Conservation (phyloP, 2,888 invertebrate species). For the Pandemis cinnamomeana region DNA sequence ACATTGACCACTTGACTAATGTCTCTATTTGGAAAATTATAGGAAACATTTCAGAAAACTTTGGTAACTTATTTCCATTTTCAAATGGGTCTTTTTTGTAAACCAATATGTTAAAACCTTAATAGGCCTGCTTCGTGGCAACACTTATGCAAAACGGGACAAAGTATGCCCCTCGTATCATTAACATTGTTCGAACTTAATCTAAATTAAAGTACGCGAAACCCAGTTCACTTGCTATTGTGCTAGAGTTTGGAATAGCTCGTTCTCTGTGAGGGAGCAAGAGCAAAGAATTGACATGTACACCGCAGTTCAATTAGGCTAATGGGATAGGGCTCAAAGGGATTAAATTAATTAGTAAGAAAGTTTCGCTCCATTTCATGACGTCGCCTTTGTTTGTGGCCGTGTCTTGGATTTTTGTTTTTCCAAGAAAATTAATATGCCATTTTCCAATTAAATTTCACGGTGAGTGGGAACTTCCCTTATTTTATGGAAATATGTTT, state of each 20-base stretch:
- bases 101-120: slow-evolving; percentile 50
- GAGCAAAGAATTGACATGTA: slow-evolving; percentile 83
- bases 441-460: slow-evolving; percentile 47
- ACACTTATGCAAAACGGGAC: slow-evolving; percentile 78
- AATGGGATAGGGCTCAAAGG: slow-evolving; percentile 82
- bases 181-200: slow-evolving; percentile 65
- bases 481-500: not conserved
- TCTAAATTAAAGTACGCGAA: slow-evolving; percentile 40
- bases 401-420: slow-evolving; percentile 67
- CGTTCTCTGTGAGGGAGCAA: slow-evolving; percentile 49
- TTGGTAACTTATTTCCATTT: not conserved
- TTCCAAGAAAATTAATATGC: slow-evolving; percentile 53
- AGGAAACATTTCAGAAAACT: slow-evolving; percentile 11
- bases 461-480: slow-evolving; percentile 2
- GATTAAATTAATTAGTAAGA: slow-evolving; percentile 84
- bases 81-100: slow-evolving; percentile 41
- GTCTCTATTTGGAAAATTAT: slow-evolving; percentile 37
- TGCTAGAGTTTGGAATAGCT: slow-evolving; percentile 50
- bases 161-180: slow-evolving; percentile 74
- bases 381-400: slow-evolving; percentile 76
- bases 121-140: slow-evolving; percentile 53
- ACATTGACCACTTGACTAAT: slow-evolving; percentile 38
- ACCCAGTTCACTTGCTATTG: slow-evolving; percentile 24
- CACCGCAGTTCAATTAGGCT: slow-evolving; percentile 84
- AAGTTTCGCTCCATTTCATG: slow-evolving; percentile 78